These are phyloP conservation scores for Dryocosmus kuriphilus DNA, from an alignment of 2,888 invertebrate genomes.

Conservation along the genomic window DNA sequence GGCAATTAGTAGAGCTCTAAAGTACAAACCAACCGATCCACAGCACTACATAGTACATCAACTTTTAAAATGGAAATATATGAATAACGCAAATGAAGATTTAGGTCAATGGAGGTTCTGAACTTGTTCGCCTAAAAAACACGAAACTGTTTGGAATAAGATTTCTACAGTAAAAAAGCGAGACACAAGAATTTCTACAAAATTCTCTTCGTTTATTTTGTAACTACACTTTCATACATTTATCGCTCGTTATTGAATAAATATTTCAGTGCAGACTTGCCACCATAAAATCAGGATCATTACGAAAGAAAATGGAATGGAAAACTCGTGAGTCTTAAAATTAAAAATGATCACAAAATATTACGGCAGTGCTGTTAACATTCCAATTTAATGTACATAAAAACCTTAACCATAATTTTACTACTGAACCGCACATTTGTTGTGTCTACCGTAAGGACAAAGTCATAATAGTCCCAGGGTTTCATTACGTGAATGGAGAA, in stretches of 20 bases:
- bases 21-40: conserved; percentile 62
- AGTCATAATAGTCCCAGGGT: too few relatives aligned
- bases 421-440: conserved; percentile 9
- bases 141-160: neutral
- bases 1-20: conserved; percentile 62
- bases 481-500: too few relatives aligned
- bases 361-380: neutral
- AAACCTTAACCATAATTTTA: conserved; percentile 12
- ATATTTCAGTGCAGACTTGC: conserved; percentile 1
- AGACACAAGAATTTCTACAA: too few relatives aligned
- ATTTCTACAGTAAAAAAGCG: too few relatives aligned
- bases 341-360: too few relatives aligned
- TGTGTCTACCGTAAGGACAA: too few relatives aligned
- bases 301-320: too few relatives aligned
- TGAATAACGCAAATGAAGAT: conserved; percentile 34
- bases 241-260: conserved; percentile 26
- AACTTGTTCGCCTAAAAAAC: neutral
- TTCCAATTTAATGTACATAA: conserved; percentile 18
- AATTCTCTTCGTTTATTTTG: too few relatives aligned
- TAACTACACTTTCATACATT: conserved; percentile 36
- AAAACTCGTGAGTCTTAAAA: too few relatives aligned
- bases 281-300: too few relatives aligned
- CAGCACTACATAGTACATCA: conserved; percentile 63
- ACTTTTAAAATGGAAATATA: too few relatives aligned
- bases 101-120: neutral